Evolutionary conservation across 2,888 invertebrate species (phyloP).

Genomic region (Drosophila niveifrons): DNA sequence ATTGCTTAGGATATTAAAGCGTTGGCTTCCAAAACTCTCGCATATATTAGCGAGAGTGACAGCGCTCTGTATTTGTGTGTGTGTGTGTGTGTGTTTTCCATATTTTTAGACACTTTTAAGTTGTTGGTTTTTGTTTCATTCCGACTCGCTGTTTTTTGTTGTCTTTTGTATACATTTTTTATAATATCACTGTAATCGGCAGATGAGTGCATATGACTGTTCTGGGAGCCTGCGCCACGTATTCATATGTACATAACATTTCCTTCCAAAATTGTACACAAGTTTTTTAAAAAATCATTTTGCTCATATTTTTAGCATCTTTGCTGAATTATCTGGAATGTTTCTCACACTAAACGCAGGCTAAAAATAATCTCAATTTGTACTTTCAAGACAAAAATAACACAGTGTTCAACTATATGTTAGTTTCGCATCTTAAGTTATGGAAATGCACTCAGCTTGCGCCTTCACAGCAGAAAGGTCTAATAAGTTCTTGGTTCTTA

Average conservation of each 20-base stretch:
- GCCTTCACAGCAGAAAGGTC: too few species aligned
- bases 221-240: slow-evolving; percentile 38
- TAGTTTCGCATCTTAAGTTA: not conserved
- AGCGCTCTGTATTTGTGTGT: slow-evolving; percentile 8
- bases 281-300: not conserved
- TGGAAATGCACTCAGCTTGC: too few species aligned
- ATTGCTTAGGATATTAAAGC: slow-evolving; percentile 57
- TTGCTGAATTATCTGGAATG: not conserved
- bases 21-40: slow-evolving; percentile 28
- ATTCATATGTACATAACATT: not conserved
- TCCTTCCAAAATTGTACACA: not conserved
- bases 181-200: slow-evolving; percentile 52
- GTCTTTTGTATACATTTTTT: slow-evolving; percentile 29
- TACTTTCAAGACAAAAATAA: not conserved
- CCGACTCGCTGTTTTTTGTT: not conserved
- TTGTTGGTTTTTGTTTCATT: slow-evolving; percentile 8
- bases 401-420: not conserved
- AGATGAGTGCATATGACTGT: slow-evolving; percentile 63
- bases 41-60: slow-evolving; percentile 41
- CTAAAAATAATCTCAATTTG: not conserved
- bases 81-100: slow-evolving; percentile 12
- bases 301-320: not conserved
- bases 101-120: slow-evolving; percentile 55
- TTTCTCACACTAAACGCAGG: not conserved
- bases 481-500: too few species aligned